These are phyloP conservation scores for Notothenia coriiceps DNA, from an alignment of 2,113 vertebrate genomes.

Conservation along the genomic window DNA sequence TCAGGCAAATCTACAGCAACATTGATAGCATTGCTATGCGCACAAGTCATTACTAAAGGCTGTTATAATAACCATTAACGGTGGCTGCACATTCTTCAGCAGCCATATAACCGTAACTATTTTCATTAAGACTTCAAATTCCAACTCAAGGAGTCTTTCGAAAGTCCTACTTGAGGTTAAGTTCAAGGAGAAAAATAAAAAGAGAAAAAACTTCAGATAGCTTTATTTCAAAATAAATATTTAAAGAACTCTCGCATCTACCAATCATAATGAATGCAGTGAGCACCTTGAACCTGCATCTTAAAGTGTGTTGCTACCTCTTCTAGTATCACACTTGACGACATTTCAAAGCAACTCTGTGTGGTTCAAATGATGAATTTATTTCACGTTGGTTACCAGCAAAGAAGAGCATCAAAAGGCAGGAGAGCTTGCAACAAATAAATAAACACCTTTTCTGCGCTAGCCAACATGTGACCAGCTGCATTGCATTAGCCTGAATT, in stretches of 20 bases:
- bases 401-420: not conserved
- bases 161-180: not conserved
- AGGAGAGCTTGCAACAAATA: not conserved
- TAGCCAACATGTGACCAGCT: not conserved
- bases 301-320: not conserved
- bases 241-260: not conserved
- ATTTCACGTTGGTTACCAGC: slow-evolving; percentile 12
- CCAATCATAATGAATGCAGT: not conserved
- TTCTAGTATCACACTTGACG: not conserved
- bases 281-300: slow-evolving; percentile 21
- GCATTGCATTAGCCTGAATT: not conserved
- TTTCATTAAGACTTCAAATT: slow-evolving; percentile 24
- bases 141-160: not conserved
- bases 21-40: slow-evolving; percentile 2
- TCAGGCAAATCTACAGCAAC: slow-evolving; percentile 5
- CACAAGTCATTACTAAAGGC: not conserved
- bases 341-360: slow-evolving; percentile 14
- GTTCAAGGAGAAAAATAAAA: not conserved
- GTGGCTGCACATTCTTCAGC: not conserved
- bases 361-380: slow-evolving; percentile 22
- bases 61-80: not conserved
- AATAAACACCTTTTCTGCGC: not conserved
- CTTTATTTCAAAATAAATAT: not conserved
- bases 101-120: not conserved
- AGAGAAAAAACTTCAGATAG: not conserved